Conservation (phyloP, 2,888 invertebrate genomes). For the Melangyna quadrimaculata region DNA sequence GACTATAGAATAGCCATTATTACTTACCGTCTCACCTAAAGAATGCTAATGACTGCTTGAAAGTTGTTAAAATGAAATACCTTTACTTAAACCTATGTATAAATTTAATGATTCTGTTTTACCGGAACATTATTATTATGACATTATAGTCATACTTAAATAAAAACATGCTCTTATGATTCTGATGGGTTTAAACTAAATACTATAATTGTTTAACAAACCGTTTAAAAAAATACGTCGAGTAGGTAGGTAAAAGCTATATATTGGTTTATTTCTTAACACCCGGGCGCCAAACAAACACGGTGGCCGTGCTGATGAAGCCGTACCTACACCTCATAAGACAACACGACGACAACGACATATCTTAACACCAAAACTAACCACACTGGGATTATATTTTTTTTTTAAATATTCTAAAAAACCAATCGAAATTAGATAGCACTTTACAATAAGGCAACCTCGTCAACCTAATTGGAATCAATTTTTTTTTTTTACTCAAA, state of each 20-base stretch:
- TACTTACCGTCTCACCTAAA: too few relatives aligned
- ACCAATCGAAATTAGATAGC: constrained; percentile 50
- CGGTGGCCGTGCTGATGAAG: too few relatives aligned
- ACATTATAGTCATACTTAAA: too few relatives aligned
- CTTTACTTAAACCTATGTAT: too few relatives aligned
- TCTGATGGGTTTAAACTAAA: neutral
- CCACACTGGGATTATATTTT: constrained; percentile 39
- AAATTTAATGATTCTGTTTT: too few relatives aligned
- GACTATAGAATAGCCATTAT: too few relatives aligned
- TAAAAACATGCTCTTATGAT: neutral
- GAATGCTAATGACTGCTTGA: too few relatives aligned
- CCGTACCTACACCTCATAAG: constrained; percentile 3
- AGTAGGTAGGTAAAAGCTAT: neutral
- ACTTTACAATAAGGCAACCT: constrained; percentile 36
- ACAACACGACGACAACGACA: neutral
- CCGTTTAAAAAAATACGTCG: neutral
- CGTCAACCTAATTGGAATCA: constrained; percentile 54
- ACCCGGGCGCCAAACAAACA: constrained; percentile 5
- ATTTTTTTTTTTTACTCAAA: constrained; percentile 14
- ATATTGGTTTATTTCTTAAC: constrained; percentile 1
- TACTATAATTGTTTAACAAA: constrained; percentile 4
- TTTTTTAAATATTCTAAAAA: constrained; percentile 16
- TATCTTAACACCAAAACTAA: constrained; percentile 34
- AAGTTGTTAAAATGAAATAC: too few relatives aligned
- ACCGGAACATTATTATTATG: too few relatives aligned